Evolutionary conservation across 2,113 vertebrate genomes (phyloP).

Genomic region (Barbus barbus): DNA sequence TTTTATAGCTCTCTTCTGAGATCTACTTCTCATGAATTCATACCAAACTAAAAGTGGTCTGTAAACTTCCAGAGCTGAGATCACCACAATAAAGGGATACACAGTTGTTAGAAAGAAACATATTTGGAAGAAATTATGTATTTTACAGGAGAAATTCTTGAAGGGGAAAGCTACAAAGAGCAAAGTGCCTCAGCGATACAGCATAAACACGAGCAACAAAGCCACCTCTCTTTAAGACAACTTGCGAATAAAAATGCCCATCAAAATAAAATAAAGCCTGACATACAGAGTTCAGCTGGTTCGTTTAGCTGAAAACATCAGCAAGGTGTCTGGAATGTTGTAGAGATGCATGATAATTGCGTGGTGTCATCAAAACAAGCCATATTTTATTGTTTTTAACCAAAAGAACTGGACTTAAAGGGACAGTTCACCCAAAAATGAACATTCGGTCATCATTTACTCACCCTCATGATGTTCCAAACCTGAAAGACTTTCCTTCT

Average conservation of each 20-base stretch:
- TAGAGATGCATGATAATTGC: constrained; percentile 6
- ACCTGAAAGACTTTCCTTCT: not conserved
- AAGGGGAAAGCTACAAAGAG: not conserved
- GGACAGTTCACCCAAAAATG: not conserved
- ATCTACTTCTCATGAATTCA: not conserved
- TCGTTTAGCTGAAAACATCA: constrained; percentile 17
- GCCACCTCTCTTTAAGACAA: constrained; percentile 55
- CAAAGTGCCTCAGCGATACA: constrained; percentile 17
- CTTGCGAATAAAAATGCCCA: constrained; percentile 32
- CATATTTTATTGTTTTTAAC: not conserved
- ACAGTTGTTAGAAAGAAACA: not conserved
- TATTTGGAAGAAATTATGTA: not conserved
- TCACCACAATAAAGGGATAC: not conserved
- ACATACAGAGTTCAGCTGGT: constrained; percentile 42
- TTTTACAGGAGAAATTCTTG: not conserved
- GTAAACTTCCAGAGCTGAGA: constrained; percentile 7
- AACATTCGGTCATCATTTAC: not conserved
- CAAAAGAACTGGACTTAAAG: not conserved
- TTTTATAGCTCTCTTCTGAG: not conserved
- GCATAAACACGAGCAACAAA: constrained; percentile 45
- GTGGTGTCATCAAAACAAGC: not conserved
- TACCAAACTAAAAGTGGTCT: not conserved
- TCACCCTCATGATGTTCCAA: not conserved
- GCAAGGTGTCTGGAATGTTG: constrained; percentile 61
- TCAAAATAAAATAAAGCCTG: constrained; percentile 37